These are phyloP conservation scores for Oxyteleia sp. DNA, from an alignment of 2,888 invertebrate species.

Conservation along the genomic window DNA sequence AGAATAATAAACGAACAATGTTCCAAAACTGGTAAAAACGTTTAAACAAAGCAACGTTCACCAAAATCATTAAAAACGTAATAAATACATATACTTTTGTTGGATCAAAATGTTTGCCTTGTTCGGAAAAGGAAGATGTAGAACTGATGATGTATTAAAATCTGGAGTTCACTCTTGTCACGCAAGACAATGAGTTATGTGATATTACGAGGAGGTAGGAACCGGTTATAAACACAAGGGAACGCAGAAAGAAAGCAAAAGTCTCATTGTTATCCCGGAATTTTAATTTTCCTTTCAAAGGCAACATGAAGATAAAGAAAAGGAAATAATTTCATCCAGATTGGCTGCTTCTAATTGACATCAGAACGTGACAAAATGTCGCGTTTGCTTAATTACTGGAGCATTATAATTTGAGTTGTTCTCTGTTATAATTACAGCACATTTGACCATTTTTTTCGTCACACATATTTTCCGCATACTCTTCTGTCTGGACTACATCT, in stretches of 20 bases:
- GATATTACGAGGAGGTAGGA: constrained; percentile 38
- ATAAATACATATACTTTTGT: background rate
- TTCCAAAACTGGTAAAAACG: too few relatives aligned
- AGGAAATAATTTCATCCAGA: background rate
- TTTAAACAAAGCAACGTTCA: background rate
- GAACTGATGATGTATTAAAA: constrained; percentile 6
- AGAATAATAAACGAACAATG: too few relatives aligned
- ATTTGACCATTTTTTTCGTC: background rate
- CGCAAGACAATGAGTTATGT: constrained; percentile 11
- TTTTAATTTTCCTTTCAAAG: constrained; percentile 13
- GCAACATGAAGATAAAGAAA: background rate
- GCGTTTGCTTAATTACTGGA: background rate
- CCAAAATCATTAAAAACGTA: background rate
- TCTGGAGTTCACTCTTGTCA: constrained; percentile 10
- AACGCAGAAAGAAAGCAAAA: constrained; percentile 17
- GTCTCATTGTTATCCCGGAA: constrained; percentile 9
- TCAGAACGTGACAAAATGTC: background rate
- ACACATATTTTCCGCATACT: background rate
- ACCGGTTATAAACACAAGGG: constrained; percentile 16
- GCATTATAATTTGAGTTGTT: background rate
- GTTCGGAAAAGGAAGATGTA: background rate
- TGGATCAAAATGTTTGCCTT: background rate
- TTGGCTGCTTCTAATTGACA: background rate
- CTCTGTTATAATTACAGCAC: background rate
- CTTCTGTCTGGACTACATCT: background rate